Base-by-base conservation (phyloP, 2,888 invertebrate genomes). In the Caenorhabditis drosophilae region DNA sequence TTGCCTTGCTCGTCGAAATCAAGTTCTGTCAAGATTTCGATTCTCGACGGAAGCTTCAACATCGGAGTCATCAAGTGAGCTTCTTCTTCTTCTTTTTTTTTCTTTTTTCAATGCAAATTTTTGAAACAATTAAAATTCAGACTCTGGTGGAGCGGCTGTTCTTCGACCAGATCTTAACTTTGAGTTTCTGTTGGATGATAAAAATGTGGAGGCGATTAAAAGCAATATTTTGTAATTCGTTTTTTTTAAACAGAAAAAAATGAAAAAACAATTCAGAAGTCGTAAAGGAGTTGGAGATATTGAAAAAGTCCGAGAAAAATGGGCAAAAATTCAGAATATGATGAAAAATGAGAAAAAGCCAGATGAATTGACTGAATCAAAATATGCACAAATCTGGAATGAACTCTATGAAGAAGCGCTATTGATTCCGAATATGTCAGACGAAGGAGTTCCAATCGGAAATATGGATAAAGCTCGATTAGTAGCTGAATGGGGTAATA, bases 241-340 rank as follows among this genome's bases (percentile, higher is more conserved):
- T 4, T 4, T 44, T 47, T 18, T 15, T 12, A 23, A 51, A n/a
- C n/a, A 41, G n/a, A 22, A 16, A n/a, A 40, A 42, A 31, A 26
- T 27, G 16, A 31, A 20, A 15, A 9, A 23, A 27, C 16, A 16
- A 40, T 53, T 34, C 48, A 72, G 72, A 16, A 34, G 41, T 20
- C 73, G 81, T 18, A 81, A 81, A 66, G 79, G 78, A 16, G 73
- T 81, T 23, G 80, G 80, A 12, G 73, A 81, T 42, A 75, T 80
- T 36, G 75, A 78, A 26, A 59, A 55, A 26, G 50, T 81, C 20
- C 71, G 68, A 20, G 45, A 64, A 23, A 60, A 64, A 42, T 81
- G 81, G 81, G 27, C 67, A 1, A 51, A 52, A 25, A 72, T 79
- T n/a, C 55, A 73, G 41, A 35, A 59, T 20, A 49, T 75, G 44